Conservation (phyloP, 1,140 invertebrate genomes). For the Calephelis nemesis region DNA sequence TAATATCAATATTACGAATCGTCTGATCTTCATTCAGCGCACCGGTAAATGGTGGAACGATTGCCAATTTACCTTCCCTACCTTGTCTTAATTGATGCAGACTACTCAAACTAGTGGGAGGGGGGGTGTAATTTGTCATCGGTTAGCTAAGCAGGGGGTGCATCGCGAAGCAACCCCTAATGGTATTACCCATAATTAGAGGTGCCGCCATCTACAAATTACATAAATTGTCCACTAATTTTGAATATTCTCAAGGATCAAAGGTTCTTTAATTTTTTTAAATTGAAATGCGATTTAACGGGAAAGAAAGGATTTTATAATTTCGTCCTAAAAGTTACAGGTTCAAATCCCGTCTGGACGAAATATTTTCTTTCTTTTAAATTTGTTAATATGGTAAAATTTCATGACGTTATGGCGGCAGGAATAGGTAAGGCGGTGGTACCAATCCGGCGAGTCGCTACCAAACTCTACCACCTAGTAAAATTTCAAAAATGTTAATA, state of each 20-base stretch:
- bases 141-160: conserved; percentile 64
- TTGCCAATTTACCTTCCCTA: conserved; percentile 74
- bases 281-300: too few relatives aligned
- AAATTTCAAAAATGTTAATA: too few relatives aligned
- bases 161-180: conserved; percentile 43
- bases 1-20: conserved; percentile 54
- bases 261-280: too few relatives aligned
- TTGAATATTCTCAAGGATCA: conserved; percentile 44
- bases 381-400: too few relatives aligned
- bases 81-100: conserved; percentile 71
- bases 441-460: too few relatives aligned
- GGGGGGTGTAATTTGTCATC: conserved; percentile 75
- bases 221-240: conserved; percentile 72
- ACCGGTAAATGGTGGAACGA: conserved; percentile 71
- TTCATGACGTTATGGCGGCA: too few relatives aligned
- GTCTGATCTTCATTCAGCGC: conserved; percentile 47
- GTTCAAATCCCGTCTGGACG: too few relatives aligned
- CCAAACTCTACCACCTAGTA: too few relatives aligned
- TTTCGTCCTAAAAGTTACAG: too few relatives aligned
- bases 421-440: too few relatives aligned
- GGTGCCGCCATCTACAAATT: conserved; percentile 68
- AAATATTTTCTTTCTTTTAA: too few relatives aligned
- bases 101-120: conserved; percentile 62
- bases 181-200: conserved; percentile 73
- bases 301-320: too few relatives aligned